These are phyloP conservation scores for Theocolax elegans DNA, from an alignment of 1,140 invertebrate genomes.

Conservation along the genomic window DNA sequence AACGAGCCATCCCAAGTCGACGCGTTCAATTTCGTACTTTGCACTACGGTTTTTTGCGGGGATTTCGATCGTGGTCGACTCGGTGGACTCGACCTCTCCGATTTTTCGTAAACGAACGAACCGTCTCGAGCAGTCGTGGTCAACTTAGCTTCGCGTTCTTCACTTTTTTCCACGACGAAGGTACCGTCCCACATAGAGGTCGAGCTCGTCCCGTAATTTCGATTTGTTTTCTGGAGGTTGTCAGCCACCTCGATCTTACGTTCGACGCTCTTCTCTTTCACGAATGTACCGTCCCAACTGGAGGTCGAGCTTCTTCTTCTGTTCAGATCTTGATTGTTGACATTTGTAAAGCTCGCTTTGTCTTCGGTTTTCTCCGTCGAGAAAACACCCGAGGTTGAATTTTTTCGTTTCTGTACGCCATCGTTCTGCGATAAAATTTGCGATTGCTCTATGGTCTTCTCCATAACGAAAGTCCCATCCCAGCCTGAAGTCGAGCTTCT, in stretches of 20 bases:
- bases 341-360: slow-evolving; percentile 3
- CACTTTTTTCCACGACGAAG: slow-evolving; percentile 45
- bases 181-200: slow-evolving; percentile 54
- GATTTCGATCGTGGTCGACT: slow-evolving; percentile 8
- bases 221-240: no score
- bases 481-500: slow-evolving; percentile 23
- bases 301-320: slow-evolving; percentile 22
- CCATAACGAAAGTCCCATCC: slow-evolving; percentile 43
- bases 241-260: neutral
- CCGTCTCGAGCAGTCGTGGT: neutral
- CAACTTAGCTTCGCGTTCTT: neutral
- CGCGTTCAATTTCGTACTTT: slow-evolving; percentile 11
- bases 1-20: slow-evolving; percentile 55
- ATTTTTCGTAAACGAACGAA: no score
- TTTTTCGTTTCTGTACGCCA: neutral
- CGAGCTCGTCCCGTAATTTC: neutral
- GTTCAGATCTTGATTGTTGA: no score
- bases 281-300: slow-evolving; percentile 44
- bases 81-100: neutral
- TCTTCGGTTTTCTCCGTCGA: neutral
- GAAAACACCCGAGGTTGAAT: neutral
- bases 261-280: slow-evolving; percentile 33
- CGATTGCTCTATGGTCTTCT: no score
- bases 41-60: slow-evolving; percentile 1
- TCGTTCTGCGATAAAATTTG: no score